Evolutionary conservation across 2,888 invertebrate genomes (phyloP).

Genomic region (Malthinus flaveolus): DNA sequence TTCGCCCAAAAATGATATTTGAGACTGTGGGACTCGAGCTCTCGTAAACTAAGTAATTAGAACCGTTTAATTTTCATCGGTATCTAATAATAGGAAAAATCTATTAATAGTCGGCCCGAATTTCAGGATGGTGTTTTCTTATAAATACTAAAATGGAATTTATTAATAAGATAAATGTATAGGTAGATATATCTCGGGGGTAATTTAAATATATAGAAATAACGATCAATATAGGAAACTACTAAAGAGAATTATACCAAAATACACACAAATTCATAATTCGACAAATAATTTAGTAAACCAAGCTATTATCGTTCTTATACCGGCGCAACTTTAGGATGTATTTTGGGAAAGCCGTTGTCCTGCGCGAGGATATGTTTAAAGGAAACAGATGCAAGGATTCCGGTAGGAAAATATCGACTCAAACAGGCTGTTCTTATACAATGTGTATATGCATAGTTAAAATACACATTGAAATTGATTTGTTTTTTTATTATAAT

Average conservation of each 20-base stretch:
- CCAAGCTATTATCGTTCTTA: conserved; percentile 27
- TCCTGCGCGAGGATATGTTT: conserved; percentile 36
- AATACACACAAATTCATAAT: conserved; percentile 33
- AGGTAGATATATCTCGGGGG: no score
- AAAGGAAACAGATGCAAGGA: conserved; percentile 45
- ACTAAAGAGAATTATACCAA: conserved; percentile 29
- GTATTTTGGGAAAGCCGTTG: conserved; percentile 24
- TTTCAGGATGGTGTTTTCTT: no score
- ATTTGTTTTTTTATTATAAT: no score
- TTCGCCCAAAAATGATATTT: no score
- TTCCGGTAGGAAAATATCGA: conserved; percentile 43
- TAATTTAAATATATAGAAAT: conserved; percentile 7
- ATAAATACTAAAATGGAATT: no score
- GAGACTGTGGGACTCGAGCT: no score
- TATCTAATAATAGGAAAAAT: no score
- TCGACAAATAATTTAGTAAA: conserved; percentile 27
- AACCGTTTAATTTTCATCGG: no score
- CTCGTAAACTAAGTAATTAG: no score
- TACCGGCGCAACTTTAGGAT: conserved; percentile 12
- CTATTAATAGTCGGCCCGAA: no score
- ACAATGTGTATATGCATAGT: conserved; percentile 18
- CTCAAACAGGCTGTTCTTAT: conserved; percentile 32
- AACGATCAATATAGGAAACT: conserved; percentile 25
- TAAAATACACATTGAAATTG: conserved; percentile 8
- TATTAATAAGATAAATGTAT: no score